These are phyloP conservation scores for Dicyrtoma fusca DNA, from an alignment of 2,888 invertebrate genomes.

Conservation along the genomic window DNA sequence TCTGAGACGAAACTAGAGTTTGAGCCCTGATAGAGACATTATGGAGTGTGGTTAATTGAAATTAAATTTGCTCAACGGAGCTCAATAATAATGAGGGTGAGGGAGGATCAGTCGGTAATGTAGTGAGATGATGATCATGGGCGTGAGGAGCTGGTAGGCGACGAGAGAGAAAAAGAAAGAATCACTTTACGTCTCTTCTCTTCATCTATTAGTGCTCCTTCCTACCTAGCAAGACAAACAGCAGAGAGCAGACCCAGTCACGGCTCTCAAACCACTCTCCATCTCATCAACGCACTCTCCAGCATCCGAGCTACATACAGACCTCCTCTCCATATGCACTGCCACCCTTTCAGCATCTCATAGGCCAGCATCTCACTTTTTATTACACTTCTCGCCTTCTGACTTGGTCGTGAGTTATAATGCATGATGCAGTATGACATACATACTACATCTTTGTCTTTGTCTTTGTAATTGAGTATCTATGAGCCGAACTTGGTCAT, in stretches of 20 bases:
- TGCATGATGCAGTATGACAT: constrained; percentile 16
- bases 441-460: constrained; percentile 42
- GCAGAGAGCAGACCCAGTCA: too few species aligned
- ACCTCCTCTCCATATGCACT: too few species aligned
- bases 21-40: constrained; percentile 50
- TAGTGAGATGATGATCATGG: constrained; percentile 36
- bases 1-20: constrained; percentile 9
- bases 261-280: too few species aligned
- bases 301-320: too few species aligned
- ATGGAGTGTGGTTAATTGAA: constrained; percentile 56
- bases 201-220: background rate
- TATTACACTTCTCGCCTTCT: too few species aligned
- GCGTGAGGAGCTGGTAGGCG: constrained; percentile 34
- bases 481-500: constrained; percentile 55
- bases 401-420: background rate
- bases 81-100: constrained; percentile 51
- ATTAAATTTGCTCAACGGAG: constrained; percentile 55
- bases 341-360: too few species aligned
- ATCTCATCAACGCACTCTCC: too few species aligned
- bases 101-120: constrained; percentile 35
- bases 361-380: too few species aligned
- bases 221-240: background rate
- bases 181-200: constrained; percentile 9
- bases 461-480: constrained; percentile 46
- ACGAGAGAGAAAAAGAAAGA: constrained; percentile 20